Conservation (phyloP, 2,888 invertebrate genomes). For the Pyralis farinalis region DNA sequence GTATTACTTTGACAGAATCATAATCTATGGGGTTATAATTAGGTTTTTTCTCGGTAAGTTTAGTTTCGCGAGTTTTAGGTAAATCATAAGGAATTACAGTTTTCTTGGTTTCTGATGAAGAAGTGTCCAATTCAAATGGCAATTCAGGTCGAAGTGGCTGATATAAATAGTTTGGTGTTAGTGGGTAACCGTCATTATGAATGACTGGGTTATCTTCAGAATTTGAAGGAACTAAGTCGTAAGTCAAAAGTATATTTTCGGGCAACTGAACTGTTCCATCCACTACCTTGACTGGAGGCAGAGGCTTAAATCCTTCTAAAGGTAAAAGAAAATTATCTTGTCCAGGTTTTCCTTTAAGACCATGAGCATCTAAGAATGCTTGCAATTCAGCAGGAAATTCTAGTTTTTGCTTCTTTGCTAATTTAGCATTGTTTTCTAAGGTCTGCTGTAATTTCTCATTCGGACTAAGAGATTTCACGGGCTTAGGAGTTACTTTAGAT, state of each 20-base stretch:
- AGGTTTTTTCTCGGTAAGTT: conserved; percentile 34
- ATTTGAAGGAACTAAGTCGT: conserved; percentile 56
- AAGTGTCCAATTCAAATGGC: conserved; percentile 63
- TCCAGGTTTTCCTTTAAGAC: conserved; percentile 55
- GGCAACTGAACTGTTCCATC: conserved; percentile 65
- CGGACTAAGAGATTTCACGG: conserved; percentile 29
- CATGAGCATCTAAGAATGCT: conserved; percentile 65
- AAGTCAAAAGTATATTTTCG: conserved; percentile 65
- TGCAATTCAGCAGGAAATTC: conserved; percentile 59
- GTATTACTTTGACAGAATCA: conserved; percentile 67
- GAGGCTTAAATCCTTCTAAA: conserved; percentile 68
- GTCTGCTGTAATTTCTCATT: conserved; percentile 37
- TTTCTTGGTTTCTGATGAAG: conserved; percentile 58
- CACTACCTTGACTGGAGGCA: conserved; percentile 58
- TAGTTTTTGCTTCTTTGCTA: conserved; percentile 39
- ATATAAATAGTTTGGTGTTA: conserved; percentile 50
- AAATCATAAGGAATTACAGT: conserved; percentile 54
- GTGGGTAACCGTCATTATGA: conserved; percentile 25
- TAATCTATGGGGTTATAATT: conserved; percentile 65
- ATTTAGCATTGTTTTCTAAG: conserved; percentile 35
- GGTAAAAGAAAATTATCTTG: conserved; percentile 65
- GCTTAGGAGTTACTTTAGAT: conserved; percentile 46
- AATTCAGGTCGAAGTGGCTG: conserved; percentile 59
- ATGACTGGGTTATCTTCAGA: conserved; percentile 31
- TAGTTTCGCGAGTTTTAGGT: conserved; percentile 49